These are phyloP conservation scores for Mionectes olivaceus DNA, from an alignment of 2,797 vertebrate species.

Conservation along the genomic window DNA sequence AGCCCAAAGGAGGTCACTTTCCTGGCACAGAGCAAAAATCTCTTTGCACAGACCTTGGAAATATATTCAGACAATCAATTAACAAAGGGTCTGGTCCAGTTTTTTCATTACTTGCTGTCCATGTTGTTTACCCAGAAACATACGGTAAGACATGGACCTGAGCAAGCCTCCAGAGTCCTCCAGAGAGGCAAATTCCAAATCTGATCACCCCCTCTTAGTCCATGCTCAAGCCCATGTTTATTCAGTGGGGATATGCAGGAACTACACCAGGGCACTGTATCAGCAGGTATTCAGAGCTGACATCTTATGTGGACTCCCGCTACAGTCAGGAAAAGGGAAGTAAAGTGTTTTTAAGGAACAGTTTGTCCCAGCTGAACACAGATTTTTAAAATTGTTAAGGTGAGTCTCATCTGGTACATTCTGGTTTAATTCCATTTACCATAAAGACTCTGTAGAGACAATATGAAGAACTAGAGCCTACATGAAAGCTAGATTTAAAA, in stretches of 20 bases:
- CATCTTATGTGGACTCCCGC: not conserved
- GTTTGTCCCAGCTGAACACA: not conserved
- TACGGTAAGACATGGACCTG: not conserved
- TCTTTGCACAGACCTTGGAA: rapidly evolving
- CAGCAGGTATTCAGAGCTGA: not conserved
- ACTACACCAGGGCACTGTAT: not conserved
- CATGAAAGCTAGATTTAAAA: not conserved
- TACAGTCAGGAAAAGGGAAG: not conserved
- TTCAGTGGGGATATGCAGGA: not conserved
- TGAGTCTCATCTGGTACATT: not conserved
- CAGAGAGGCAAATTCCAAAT: not conserved
- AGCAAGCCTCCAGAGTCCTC: not conserved
- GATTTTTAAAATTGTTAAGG: not conserved
- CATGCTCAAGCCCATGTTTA: not conserved
- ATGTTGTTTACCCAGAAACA: not conserved
- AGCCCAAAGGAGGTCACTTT: not conserved
- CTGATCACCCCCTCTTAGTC: not conserved
- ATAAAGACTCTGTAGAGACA: not conserved
- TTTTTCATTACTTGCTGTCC: not conserved
- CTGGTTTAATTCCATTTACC: not conserved
- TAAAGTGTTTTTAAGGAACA: not conserved
- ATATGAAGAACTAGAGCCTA: not conserved
- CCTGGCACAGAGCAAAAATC: not conserved
- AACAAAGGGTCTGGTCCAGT: not conserved
- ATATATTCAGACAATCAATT: not conserved